A percentile compares a stretch with the other conserved stretches of the same genome.
phyloP scores from a whole-genome alignment of 1,140 invertebrate species.

The Octopus bimaculoides region DNA sequence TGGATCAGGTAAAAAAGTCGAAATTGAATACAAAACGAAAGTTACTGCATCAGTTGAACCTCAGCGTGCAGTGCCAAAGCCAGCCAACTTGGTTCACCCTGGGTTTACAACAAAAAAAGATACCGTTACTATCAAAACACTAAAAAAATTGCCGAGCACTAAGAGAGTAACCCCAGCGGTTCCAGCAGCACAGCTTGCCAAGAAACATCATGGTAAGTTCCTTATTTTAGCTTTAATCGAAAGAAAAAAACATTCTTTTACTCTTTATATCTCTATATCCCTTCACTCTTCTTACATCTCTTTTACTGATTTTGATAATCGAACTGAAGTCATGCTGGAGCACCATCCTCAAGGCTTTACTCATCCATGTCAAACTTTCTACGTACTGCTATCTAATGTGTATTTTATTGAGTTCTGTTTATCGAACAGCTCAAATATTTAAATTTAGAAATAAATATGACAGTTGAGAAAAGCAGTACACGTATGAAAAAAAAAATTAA shows the following conservation, averaged over 20 bases:
- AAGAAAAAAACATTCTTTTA: not conserved
- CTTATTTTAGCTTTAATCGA: not conserved
- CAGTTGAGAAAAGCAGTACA: too few relatives aligned
- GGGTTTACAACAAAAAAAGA: not conserved
- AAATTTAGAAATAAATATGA: too few relatives aligned
- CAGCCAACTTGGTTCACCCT: not conserved
- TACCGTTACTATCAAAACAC: not conserved
- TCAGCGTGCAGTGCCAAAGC: not conserved
- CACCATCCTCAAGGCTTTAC: too few relatives aligned
- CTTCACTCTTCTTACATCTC: not conserved
- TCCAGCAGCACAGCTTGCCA: not conserved
- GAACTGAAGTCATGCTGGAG: not conserved
- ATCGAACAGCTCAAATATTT: too few relatives aligned
- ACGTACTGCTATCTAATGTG: too few relatives aligned
- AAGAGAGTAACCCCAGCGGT: not conserved
- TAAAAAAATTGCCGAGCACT: not conserved
- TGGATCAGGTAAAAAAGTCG: not conserved
- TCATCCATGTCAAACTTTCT: too few relatives aligned
- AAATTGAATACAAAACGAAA: not conserved
- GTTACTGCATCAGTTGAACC: not conserved
- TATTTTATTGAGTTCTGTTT: too few relatives aligned
- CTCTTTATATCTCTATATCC: not conserved
- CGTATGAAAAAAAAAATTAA: too few relatives aligned
- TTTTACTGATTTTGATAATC: not conserved
- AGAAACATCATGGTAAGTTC: not conserved